Conservation (phyloP, 1,140 invertebrate genomes). For the Penaeus vannamei region DNA sequence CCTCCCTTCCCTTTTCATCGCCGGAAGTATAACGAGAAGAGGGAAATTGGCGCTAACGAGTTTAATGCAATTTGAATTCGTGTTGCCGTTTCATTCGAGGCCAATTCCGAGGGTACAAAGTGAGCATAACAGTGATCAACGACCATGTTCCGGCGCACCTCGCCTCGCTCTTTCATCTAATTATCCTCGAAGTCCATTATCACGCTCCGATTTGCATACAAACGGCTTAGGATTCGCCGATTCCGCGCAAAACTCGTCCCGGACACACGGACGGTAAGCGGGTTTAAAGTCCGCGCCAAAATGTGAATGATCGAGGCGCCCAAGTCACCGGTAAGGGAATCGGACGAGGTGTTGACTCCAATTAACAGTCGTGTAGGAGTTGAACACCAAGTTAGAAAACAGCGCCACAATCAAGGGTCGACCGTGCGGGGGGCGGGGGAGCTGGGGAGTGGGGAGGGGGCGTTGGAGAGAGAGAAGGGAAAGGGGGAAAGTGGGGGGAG, state of each 20-base stretch:
- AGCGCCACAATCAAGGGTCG: conserved; percentile 53
- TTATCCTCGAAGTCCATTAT: neutral
- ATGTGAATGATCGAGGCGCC: neutral
- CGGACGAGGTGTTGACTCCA: conserved; percentile 63
- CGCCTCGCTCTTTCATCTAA: conserved; percentile 1
- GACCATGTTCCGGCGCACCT: conserved; percentile 13
- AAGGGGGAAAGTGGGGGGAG: neutral
- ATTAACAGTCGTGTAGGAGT: conserved; percentile 58
- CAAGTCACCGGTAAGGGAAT: conserved; percentile 45
- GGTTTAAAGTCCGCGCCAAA: too few species aligned
- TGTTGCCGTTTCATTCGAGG: conserved; percentile 56
- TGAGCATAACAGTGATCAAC: conserved; percentile 48
- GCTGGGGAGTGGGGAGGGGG: neutral
- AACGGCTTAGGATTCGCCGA: neutral
- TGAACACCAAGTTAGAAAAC: conserved; percentile 58
- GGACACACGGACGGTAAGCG: neutral
- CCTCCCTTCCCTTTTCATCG: neutral
- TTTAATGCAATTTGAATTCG: conserved; percentile 62
- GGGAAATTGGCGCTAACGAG: conserved; percentile 59
- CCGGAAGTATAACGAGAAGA: too few species aligned
- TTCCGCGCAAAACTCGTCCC: neutral
- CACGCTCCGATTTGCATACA: too few species aligned
- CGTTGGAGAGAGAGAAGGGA: neutral
- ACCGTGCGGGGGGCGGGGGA: neutral
- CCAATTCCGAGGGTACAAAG: conserved; percentile 48